phyloP scores from a whole-genome alignment of 2,888 invertebrate species.

The Drosophila mimetica region DNA sequence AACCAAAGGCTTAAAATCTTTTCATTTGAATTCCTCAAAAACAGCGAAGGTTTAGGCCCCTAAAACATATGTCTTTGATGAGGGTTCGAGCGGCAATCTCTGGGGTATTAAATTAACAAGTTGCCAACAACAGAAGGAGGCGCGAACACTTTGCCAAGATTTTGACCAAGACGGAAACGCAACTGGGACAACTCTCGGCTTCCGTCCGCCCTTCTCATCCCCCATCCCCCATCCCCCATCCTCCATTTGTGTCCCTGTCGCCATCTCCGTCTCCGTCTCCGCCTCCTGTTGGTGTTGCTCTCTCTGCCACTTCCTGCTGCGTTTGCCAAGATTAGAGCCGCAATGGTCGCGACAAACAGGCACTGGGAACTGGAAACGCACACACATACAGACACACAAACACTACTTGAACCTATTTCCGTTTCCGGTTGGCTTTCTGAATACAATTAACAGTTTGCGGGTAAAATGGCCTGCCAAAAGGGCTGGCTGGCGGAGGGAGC shows the following conservation, averaged over 20 bases:
- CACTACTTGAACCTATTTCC: conserved; percentile 70
- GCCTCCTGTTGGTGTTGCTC: conserved; percentile 20
- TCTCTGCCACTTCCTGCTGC: conserved; percentile 32
- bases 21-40: not conserved
- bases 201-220: conserved; percentile 29
- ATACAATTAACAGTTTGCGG: conserved; percentile 64
- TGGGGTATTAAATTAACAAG: conserved; percentile 40
- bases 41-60: not conserved
- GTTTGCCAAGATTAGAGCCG: conserved; percentile 58
- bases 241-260: conserved; percentile 26
- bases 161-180: conserved; percentile 49
- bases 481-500: conserved; percentile 10
- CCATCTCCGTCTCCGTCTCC: conserved; percentile 1
- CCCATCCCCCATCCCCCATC: no score
- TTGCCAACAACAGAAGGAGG: conserved; percentile 46
- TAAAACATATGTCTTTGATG: conserved; percentile 13
- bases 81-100: conserved; percentile 17
- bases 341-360: conserved; percentile 50
- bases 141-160: conserved; percentile 29
- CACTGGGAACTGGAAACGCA: conserved; percentile 22
- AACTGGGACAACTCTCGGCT: conserved; percentile 44
- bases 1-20: not conserved
- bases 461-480: conserved; percentile 39
- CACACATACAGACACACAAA: conserved; percentile 21
- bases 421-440: conserved; percentile 66